Percentiles rank a stretch among this genome's conserved stretches.
phyloP scores from a whole-genome alignment of 2,113 vertebrate species.

The Antechinus flavipes region DNA sequence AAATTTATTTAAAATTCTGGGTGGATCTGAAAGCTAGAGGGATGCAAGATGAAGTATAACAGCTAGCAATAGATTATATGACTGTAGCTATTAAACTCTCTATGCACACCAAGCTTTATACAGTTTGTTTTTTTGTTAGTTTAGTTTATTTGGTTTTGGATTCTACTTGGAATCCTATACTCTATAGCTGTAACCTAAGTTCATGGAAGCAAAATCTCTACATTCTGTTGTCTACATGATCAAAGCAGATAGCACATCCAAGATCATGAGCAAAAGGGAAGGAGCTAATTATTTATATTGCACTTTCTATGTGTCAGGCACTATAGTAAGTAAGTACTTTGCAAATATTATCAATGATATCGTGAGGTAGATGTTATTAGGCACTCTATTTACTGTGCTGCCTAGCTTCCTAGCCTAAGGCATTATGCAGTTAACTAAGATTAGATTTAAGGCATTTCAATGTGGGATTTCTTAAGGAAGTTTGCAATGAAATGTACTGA shows the following conservation, averaged over 20 bases:
- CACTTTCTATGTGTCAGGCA: not conserved
- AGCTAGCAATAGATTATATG: not conserved
- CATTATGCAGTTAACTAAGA: not conserved
- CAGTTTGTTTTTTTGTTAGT: not conserved
- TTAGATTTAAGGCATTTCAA: not conserved
- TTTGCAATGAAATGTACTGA: not conserved
- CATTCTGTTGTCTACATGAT: not conserved
- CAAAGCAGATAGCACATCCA: constrained; percentile 33
- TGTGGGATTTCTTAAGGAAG: not conserved
- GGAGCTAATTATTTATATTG: not conserved
- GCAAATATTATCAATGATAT: not conserved
- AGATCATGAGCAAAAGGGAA: not conserved
- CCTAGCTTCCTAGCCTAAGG: not conserved
- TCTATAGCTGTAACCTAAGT: not conserved
- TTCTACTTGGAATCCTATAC: not conserved
- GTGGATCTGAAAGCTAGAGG: constrained; percentile 25
- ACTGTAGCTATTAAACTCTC: constrained; percentile 4
- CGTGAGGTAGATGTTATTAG: not conserved
- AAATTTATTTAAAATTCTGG: not conserved
- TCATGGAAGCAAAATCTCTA: constrained; percentile 4
- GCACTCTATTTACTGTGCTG: not conserved
- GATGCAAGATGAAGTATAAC: constrained; percentile 6
- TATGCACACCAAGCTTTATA: not conserved
- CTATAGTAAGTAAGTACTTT: not conserved
- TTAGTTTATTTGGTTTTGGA: not conserved